Conservation (phyloP, 1,140 invertebrate species). For the Orussus abietinus region DNA sequence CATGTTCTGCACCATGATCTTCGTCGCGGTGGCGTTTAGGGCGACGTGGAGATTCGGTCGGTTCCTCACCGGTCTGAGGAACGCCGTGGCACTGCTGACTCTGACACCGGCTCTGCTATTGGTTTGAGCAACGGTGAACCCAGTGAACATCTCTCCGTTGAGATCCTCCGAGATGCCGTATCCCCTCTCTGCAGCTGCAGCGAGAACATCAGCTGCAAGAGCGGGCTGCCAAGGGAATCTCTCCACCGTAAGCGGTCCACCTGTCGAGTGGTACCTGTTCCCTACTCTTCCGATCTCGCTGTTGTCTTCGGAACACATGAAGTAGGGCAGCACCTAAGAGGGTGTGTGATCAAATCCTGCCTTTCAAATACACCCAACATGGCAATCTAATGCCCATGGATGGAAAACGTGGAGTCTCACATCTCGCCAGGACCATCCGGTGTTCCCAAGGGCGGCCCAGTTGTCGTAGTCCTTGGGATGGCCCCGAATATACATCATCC, state of each 20-base stretch:
- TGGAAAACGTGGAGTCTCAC: no score
- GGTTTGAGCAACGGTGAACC: conserved; percentile 54
- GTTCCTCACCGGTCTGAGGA: conserved; percentile 58
- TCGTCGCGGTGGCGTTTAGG: conserved; percentile 65
- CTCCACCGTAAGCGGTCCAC: conserved; percentile 47
- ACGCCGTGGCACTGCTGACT: conserved; percentile 65
- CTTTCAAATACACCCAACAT: not conserved
- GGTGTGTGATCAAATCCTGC: not conserved
- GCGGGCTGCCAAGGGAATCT: conserved; percentile 52
- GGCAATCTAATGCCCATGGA: no score
- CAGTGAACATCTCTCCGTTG: conserved; percentile 52
- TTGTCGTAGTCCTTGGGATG: conserved; percentile 70
- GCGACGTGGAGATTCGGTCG: conserved; percentile 69
- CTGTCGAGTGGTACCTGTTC: conserved; percentile 37
- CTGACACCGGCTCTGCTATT: conserved; percentile 61
- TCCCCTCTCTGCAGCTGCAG: conserved; percentile 56
- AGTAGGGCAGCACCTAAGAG: conserved; percentile 56
- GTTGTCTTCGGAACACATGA: conserved; percentile 55
- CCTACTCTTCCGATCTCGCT: conserved; percentile 46
- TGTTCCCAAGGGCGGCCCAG: conserved; percentile 76
- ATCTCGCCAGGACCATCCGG: conserved; percentile 85
- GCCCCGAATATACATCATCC: conserved; percentile 78
- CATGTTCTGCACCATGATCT: conserved; percentile 56
- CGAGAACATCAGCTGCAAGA: conserved; percentile 54
- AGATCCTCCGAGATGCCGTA: conserved; percentile 56